Evolutionary conservation across 2,888 invertebrate genomes (phyloP).

Genomic region (Oxyteleia sp.): DNA sequence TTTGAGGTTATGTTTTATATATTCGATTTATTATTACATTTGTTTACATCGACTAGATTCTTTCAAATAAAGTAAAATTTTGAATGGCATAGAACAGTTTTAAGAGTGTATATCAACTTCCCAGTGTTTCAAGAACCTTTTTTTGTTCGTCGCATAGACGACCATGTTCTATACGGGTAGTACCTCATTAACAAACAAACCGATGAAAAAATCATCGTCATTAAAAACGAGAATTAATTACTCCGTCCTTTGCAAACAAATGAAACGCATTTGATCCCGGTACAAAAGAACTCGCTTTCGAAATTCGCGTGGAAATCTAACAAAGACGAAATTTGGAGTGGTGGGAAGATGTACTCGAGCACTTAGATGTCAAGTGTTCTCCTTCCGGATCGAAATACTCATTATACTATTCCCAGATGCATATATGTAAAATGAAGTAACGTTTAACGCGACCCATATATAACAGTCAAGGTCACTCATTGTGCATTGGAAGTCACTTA

Average conservation of each 20-base stretch:
- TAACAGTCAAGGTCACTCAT: constrained; percentile 70
- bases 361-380: constrained; percentile 79
- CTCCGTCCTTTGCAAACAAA: constrained; percentile 6
- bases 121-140: too few relatives aligned
- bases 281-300: constrained; percentile 24
- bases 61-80: too few relatives aligned
- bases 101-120: too few relatives aligned
- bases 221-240: constrained; percentile 11
- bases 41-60: too few relatives aligned
- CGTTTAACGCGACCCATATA: constrained; percentile 74
- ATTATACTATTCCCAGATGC: constrained; percentile 81
- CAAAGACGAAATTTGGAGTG: constrained; percentile 43
- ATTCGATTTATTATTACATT: too few relatives aligned
- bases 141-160: too few relatives aligned
- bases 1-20: too few relatives aligned
- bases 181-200: too few relatives aligned
- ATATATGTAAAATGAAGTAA: constrained; percentile 78
- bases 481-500: constrained; percentile 58
- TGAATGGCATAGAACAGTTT: too few relatives aligned
- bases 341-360: constrained; percentile 47
- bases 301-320: constrained; percentile 45
- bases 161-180: too few relatives aligned
- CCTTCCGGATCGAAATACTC: constrained; percentile 82
- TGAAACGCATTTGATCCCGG: constrained; percentile 8
- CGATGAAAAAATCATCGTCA: too few relatives aligned